Base-by-base conservation (phyloP, 1,140 invertebrate genomes). In the Papilio aristodemus region DNA sequence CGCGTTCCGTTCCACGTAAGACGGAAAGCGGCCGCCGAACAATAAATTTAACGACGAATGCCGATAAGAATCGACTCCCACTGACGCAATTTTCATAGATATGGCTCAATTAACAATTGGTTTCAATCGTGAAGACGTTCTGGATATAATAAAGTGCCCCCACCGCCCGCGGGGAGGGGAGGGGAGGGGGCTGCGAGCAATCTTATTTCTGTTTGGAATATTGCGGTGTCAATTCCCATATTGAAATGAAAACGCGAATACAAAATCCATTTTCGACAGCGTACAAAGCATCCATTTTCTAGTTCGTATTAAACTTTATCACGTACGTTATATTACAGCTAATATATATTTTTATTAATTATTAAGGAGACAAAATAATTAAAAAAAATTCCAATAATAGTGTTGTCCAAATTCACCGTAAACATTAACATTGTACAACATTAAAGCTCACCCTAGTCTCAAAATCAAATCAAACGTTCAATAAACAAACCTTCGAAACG, bases 131-230 rank as follows among this genome's bases (percentile, higher is more conserved):
- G 86, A 88, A 89, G 89, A 89, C 86, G 86, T 86, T 87, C 80
- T 71, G 81, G 79, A 81, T 80, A 84, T 87, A 89, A 91, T 87
- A 91, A 89, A 89, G 83, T 87, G 78, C 78, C 82, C 74, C 81
- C 84, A 75, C 70, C n/a, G 10, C 46, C 46, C 19, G 4, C 4
- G 17, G 43, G 14, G 8, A 8, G 43, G 43, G 43, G 67, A 43
- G 60, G 46, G 70, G 76, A 77, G 81, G 79, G 73, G 76, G 83
- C 83, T 80, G 60, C 69, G 81, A 79, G 85, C 87, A 85, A 88
- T 88, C 85, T 88, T 90, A 90, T 89, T 87, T 88, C 89, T 91
- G 79, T 91, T 90, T 89, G 87, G 86, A 89, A 91, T 91, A 91
- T 89, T 89, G 87, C 81, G 89, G 89, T 87, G 85, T 88, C 88